Evolutionary conservation across 2,888 invertebrate species (phyloP).

Genomic region (Diloba caeruleocephala): DNA sequence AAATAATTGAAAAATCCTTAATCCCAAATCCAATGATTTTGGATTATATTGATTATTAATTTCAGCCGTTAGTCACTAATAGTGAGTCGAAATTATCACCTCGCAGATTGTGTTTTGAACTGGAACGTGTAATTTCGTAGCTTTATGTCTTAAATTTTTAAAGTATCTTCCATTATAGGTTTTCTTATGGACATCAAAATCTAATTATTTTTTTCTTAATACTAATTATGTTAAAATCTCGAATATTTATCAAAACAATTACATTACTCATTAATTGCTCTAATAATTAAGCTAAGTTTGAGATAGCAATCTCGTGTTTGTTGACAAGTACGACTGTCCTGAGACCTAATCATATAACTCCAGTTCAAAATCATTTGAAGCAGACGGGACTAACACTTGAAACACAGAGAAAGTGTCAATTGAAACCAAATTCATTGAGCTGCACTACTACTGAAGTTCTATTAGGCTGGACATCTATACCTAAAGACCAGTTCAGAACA

Average conservation of each 20-base stretch:
- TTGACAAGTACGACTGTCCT: conserved; percentile 1
- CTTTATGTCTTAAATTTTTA: no score
- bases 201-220: no score
- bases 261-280: neutral
- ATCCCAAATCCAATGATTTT: no score
- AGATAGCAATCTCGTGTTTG: conserved; percentile 11
- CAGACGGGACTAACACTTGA: conserved; percentile 18
- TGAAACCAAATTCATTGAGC: conserved; percentile 34
- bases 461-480: conserved; percentile 30
- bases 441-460: conserved; percentile 28
- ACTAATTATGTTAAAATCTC: neutral
- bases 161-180: no score
- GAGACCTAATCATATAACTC: conserved; percentile 10
- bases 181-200: no score
- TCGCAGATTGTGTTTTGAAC: no score
- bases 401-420: conserved; percentile 32
- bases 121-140: no score
- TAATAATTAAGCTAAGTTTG: conserved; percentile 4
- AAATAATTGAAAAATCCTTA: no score
- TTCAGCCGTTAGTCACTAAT: no score
- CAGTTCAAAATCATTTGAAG: conserved; percentile 38
- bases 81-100: no score
- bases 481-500: conserved; percentile 1
- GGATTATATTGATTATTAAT: no score
- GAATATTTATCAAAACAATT: conserved; percentile 1